phyloP scores from a whole-genome alignment of 1,140 invertebrate genomes.

The Lysiphlebus fabarum region DNA sequence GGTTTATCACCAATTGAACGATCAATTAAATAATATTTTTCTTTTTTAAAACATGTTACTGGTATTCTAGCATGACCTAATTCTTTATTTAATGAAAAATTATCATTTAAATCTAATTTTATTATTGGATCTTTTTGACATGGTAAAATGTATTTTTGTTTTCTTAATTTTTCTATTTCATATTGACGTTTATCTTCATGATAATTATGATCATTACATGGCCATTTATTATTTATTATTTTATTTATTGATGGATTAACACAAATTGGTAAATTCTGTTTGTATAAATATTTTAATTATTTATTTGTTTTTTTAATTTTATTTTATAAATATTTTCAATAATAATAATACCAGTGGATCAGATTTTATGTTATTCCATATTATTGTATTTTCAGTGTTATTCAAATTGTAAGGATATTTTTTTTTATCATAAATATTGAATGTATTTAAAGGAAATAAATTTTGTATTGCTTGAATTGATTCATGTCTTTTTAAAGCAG shows the following conservation, averaged over 20 bases:
- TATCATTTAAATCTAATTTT: conserved; percentile 15
- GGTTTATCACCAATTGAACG: conserved; percentile 31
- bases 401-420: conserved; percentile 25
- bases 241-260: neutral
- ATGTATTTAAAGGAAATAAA: conserved; percentile 32
- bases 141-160: conserved; percentile 27
- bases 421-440: conserved; percentile 24
- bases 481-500: conserved; percentile 24
- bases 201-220: conserved; percentile 31
- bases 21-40: conserved; percentile 27
- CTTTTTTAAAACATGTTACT: neutral
- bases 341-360: conserved; percentile 25
- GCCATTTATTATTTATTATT: conserved; percentile 26
- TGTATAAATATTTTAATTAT: neutral
- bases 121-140: conserved; percentile 27
- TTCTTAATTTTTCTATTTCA: conserved; percentile 20
- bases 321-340: neutral
- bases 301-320: too few relatives aligned
- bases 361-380: conserved; percentile 35
- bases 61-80: conserved; percentile 39
- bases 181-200: conserved; percentile 13
- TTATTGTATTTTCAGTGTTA: conserved; percentile 26
- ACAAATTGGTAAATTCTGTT: neutral
- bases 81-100: conserved; percentile 37
- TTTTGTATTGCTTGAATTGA: conserved; percentile 17